Evolutionary conservation across 2,888 invertebrate species (phyloP).

Genomic region (Apocheima hispidaria): DNA sequence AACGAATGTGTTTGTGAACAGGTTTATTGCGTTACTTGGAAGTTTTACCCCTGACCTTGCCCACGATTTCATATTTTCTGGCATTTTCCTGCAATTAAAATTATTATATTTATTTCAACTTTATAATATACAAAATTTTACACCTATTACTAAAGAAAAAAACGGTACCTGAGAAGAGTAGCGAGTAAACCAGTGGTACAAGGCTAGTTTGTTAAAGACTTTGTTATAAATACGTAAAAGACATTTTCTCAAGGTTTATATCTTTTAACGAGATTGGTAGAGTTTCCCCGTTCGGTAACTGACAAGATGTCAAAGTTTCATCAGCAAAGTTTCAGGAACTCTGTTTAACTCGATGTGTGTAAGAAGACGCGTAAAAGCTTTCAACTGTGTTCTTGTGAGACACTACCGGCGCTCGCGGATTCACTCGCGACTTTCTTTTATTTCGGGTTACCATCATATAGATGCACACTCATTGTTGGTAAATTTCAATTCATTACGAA

Average conservation of each 20-base stretch:
- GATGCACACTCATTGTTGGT: too few relatives aligned
- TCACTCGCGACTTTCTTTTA: constrained; percentile 5
- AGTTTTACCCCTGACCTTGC: too few relatives aligned
- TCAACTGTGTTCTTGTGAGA: constrained; percentile 6
- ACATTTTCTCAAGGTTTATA: not conserved
- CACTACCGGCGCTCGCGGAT: not conserved
- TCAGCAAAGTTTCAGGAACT: constrained; percentile 8
- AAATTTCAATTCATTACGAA: too few relatives aligned
- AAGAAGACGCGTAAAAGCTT: constrained; percentile 16
- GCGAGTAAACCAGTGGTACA: not conserved
- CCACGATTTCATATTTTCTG: too few relatives aligned
- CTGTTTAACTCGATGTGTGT: constrained; percentile 16
- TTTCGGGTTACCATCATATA: not conserved
- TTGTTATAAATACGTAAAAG: not conserved
- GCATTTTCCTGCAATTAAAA: too few relatives aligned
- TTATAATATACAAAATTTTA: too few relatives aligned
- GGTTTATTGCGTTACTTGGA: too few relatives aligned
- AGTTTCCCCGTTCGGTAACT: not conserved
- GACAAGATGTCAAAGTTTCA: constrained; percentile 9
- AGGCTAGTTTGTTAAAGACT: not conserved
- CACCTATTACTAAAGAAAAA: too few relatives aligned
- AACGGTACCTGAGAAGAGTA: too few relatives aligned
- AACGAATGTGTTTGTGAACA: too few relatives aligned
- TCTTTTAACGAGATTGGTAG: not conserved
- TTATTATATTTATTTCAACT: too few relatives aligned